phyloP scores from a whole-genome alignment of 2,888 invertebrate genomes.

The Mechanitis mazaeus region DNA sequence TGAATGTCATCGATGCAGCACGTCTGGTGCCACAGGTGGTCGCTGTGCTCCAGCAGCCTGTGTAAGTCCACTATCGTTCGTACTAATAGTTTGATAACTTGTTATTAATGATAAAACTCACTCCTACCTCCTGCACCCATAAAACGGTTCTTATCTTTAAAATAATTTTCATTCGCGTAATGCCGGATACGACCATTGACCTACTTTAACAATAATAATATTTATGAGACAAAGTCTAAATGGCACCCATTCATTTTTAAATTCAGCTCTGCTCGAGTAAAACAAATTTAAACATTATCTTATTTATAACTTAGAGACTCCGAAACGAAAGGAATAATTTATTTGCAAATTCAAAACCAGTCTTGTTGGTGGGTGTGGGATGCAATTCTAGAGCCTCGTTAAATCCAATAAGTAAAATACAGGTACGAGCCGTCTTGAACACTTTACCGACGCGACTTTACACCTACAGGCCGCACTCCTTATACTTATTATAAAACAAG shows the following conservation, averaged over 20 bases:
- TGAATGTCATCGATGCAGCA: background rate
- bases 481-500: slow-evolving; percentile 1
- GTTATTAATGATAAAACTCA: slow-evolving; percentile 4
- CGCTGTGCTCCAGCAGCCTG: background rate
- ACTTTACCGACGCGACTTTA: slow-evolving; percentile 25
- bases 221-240: no score
- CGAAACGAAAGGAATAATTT: slow-evolving; percentile 32
- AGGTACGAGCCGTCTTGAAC: slow-evolving; percentile 34
- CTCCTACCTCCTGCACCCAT: background rate
- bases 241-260: no score
- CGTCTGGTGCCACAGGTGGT: background rate
- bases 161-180: no score
- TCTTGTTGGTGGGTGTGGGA: slow-evolving; percentile 24
- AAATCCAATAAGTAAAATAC: slow-evolving; percentile 45
- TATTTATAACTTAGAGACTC: background rate
- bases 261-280: no score
- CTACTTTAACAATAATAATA: no score
- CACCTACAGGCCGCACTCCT: slow-evolving; percentile 23
- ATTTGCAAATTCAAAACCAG: slow-evolving; percentile 30
- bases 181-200: no score
- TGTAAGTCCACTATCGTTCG: background rate
- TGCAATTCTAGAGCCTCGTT: slow-evolving; percentile 34
- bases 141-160: no score
- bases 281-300: no score
- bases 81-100: background rate